Conservation (phyloP, 2,888 invertebrate genomes). For the Agrotis puta region DNA sequence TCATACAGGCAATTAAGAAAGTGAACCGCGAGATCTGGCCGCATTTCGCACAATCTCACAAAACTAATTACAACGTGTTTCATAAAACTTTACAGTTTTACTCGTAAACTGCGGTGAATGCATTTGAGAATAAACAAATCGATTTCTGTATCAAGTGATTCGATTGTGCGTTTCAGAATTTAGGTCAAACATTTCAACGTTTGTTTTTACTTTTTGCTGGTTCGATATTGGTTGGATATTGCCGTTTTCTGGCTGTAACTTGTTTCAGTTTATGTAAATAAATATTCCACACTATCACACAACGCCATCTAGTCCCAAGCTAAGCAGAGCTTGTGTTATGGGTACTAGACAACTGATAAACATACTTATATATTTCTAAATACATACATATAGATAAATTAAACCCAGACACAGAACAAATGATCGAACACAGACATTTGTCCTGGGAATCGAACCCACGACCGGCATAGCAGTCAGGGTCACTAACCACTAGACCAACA, state of each 20-base stretch:
- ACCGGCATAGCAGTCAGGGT: no score
- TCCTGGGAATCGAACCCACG: no score
- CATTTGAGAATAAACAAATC: conserved; percentile 34
- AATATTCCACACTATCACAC: no score
- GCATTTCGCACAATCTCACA: conserved; percentile 10
- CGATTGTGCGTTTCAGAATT: conserved; percentile 44
- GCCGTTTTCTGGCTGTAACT: neutral
- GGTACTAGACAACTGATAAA: no score
- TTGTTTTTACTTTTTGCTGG: conserved; percentile 33
- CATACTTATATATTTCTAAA: no score
- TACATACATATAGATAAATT: no score
- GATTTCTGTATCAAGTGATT: conserved; percentile 34
- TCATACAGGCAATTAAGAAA: neutral
- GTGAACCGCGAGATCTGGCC: neutral
- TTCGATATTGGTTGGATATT: conserved; percentile 18
- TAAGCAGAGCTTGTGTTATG: no score
- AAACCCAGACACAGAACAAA: no score
- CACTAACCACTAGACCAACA: no score
- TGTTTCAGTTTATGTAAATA: conserved; percentile 7
- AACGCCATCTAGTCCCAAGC: no score
- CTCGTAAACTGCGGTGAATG: conserved; percentile 5
- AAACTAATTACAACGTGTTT: conserved; percentile 14
- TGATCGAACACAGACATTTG: no score
- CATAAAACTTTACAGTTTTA: conserved; percentile 8
- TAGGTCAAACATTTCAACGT: conserved; percentile 39